Percentiles rank a stretch among this genome's conserved stretches.
These are phyloP conservation scores for Lepidochrysops patricia DNA, from an alignment of 2,888 invertebrate species.

Conservation along the genomic window DNA sequence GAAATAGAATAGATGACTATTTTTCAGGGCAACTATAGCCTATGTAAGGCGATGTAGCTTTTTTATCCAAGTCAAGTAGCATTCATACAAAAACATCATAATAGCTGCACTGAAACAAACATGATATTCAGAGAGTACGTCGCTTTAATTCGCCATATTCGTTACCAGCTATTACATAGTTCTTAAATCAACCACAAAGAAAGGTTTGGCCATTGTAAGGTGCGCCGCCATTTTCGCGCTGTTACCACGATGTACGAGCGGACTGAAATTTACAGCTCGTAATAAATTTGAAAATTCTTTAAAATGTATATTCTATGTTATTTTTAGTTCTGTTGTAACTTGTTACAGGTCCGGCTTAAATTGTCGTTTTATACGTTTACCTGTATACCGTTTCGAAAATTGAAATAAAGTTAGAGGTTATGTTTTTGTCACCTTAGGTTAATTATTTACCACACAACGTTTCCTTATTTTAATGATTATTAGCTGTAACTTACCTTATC, in stretches of 20 bases:
- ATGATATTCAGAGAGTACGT: too few species aligned
- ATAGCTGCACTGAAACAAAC: too few species aligned
- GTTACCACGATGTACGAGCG: background rate
- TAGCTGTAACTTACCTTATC: too few species aligned
- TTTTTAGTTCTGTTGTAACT: background rate
- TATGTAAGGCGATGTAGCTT: too few species aligned
- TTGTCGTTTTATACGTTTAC: background rate
- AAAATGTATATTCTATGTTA: background rate
- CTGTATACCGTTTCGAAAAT: background rate
- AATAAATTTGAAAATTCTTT: constrained; percentile 9
- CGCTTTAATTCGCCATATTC: background rate
- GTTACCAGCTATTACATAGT: background rate
- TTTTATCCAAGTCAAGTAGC: too few species aligned
- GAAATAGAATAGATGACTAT: too few species aligned
- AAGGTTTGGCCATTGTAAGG: background rate
- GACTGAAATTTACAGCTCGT: constrained; percentile 5
- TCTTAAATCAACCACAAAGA: background rate
- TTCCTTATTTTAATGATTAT: too few species aligned
- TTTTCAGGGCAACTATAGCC: too few species aligned
- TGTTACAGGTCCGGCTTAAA: background rate
- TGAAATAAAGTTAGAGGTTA: background rate
- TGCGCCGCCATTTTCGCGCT: background rate
- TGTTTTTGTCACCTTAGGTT: too few species aligned
- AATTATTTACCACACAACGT: too few species aligned
- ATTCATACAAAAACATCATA: too few species aligned